A percentile compares a stretch with the other conserved stretches of the same genome.
Evolutionary conservation across 2,113 vertebrate species (phyloP).

Genomic region (Gasterosteus nipponicus): DNA sequence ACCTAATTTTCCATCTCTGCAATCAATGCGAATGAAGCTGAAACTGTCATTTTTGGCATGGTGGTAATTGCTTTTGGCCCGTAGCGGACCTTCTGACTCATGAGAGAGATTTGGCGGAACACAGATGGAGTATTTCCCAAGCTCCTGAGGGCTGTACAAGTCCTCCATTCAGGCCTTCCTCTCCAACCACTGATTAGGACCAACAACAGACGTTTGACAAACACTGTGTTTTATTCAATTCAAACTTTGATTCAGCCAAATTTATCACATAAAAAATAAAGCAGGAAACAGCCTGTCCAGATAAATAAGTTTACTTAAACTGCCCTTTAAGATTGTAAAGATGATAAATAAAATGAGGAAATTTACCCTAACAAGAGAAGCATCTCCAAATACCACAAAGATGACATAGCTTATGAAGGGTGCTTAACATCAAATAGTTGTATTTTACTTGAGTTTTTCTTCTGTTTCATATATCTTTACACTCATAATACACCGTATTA

Average conservation of each 20-base stretch:
- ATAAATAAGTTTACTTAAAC: conserved; percentile 30
- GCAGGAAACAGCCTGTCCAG: conserved; percentile 33
- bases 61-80: conserved; percentile 88
- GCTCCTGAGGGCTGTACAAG: conserved; percentile 69
- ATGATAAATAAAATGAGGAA: conserved; percentile 13
- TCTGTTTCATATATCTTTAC: background rate
- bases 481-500: background rate
- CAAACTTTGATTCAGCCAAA: conserved; percentile 35
- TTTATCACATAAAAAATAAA: conserved; percentile 38
- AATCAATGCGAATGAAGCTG: conserved; percentile 80
- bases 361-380: background rate
- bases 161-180: conserved; percentile 72
- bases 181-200: conserved; percentile 59
- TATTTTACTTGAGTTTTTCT: background rate
- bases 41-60: conserved; percentile 88
- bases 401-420: background rate
- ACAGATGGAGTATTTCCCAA: conserved; percentile 85
- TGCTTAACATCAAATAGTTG: background rate
- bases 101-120: conserved; percentile 84
- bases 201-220: conserved; percentile 53
- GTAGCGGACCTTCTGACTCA: conserved; percentile 82
- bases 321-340: conserved; percentile 12
- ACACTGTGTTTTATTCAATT: conserved; percentile 48
- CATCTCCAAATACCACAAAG: conserved; percentile 1
- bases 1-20: conserved; percentile 72